A percentile compares a stretch with the other conserved stretches of the same genome.
phyloP scores from a whole-genome alignment of 1,140 invertebrate genomes.

The Euwallacea similis region DNA sequence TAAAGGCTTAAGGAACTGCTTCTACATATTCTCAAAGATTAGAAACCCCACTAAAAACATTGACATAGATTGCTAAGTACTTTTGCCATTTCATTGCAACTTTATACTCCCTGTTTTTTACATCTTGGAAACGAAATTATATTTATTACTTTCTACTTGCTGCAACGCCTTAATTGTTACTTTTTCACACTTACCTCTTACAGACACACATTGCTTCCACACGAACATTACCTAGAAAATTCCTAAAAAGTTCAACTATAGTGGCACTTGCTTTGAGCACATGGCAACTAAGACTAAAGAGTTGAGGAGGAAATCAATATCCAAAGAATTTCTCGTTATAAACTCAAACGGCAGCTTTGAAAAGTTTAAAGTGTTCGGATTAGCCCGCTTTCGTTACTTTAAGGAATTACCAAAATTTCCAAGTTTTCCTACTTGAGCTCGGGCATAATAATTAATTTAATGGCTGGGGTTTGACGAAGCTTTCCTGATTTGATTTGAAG shows the following conservation, averaged over 20 bases:
- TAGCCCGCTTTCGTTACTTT: not conserved
- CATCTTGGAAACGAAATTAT: not conserved
- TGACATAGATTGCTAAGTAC: too few species aligned
- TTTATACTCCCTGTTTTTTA: too few species aligned
- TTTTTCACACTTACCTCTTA: constrained; percentile 45
- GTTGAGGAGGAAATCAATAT: not conserved
- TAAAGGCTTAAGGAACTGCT: too few species aligned
- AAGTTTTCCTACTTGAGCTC: not conserved
- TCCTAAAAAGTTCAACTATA: not conserved
- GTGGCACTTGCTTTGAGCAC: not conserved
- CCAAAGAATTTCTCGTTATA: not conserved
- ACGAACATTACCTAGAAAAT: constrained; percentile 44
- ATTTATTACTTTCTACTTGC: not conserved
- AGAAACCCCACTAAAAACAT: too few species aligned
- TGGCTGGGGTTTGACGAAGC: too few species aligned
- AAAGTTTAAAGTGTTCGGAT: not conserved
- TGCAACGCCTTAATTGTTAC: not conserved
- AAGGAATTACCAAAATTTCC: constrained; percentile 1
- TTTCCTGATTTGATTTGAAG: too few species aligned
- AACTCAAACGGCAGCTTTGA: not conserved
- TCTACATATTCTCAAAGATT: too few species aligned
- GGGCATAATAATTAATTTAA: too few species aligned
- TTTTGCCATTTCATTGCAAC: too few species aligned
- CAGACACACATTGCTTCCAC: constrained; percentile 50
- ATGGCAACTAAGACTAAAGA: not conserved